Conservation (phyloP, 2,888 invertebrate species). For the Uropetala carovei region DNA sequence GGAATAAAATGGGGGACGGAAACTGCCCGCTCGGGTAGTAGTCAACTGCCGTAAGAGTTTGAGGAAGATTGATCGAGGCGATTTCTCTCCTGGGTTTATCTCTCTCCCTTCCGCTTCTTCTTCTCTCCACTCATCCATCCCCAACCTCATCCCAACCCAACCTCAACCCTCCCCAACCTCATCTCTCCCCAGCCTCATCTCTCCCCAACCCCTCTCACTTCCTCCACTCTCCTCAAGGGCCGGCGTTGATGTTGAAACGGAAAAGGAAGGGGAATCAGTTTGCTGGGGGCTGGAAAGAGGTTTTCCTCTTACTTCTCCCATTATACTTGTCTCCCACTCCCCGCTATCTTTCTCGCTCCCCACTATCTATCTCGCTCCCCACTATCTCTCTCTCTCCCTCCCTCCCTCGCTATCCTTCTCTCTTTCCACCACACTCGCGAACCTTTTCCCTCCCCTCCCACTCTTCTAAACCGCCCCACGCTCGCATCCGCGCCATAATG, state of each 20-base stretch:
- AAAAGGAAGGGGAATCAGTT: conserved; percentile 59
- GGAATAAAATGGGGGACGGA: conserved; percentile 39
- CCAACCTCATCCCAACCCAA: no score
- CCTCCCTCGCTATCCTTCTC: conserved; percentile 66
- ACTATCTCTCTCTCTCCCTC: conserved; percentile 40
- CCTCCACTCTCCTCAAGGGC: not conserved
- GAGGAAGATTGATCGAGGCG: conserved; percentile 42
- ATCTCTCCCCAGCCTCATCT: conserved; percentile 66
- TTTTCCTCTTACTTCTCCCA: not conserved
- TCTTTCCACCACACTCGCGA: no score
- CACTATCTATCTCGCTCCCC: conserved; percentile 60
- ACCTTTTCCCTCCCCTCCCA: conserved; percentile 1
- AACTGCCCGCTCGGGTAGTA: conserved; percentile 36
- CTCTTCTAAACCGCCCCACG: conserved; percentile 32
- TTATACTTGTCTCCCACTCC: not conserved
- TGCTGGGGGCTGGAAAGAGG: conserved; percentile 65
- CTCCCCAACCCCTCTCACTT: conserved; percentile 46
- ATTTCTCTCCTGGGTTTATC: conserved; percentile 26
- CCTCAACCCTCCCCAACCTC: no score
- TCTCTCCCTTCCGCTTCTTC: not conserved
- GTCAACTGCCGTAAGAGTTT: not conserved
- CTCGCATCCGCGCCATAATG: conserved; percentile 65
- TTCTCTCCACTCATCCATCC: no score
- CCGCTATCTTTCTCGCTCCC: not conserved
- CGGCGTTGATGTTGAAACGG: conserved; percentile 42